phyloP scores from a whole-genome alignment of 1,140 invertebrate species.

The Teleogryllus occipitalis region DNA sequence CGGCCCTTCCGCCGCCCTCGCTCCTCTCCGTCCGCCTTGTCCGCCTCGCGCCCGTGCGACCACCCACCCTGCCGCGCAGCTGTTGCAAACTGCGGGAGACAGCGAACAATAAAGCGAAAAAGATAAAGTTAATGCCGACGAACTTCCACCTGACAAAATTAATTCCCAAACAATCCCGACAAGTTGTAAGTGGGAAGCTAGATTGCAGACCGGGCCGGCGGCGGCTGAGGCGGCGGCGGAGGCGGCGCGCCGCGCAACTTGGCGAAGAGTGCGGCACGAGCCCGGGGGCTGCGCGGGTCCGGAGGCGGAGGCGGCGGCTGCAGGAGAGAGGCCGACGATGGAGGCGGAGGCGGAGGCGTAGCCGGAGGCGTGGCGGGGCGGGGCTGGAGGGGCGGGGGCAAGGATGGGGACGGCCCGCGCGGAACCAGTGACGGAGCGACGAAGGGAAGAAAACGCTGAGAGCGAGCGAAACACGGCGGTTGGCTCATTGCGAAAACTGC shows the following conservation, averaged over 20 bases:
- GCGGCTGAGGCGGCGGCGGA: background rate
- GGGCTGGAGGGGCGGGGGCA: no score
- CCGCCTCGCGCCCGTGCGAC: no score
- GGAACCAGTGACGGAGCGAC: no score
- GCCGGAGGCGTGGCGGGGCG: background rate
- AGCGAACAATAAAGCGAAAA: background rate
- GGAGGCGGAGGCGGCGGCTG: background rate
- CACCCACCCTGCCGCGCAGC: background rate
- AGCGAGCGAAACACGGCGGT: no score
- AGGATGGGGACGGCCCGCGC: no score
- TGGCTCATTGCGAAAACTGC: no score
- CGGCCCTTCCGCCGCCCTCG: background rate
- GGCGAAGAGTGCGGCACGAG: background rate
- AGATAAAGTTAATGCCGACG: conserved; percentile 1
- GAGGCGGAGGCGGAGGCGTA: no score
- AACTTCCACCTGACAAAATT: conserved; percentile 4
- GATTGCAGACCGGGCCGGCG: background rate
- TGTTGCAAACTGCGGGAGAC: background rate
- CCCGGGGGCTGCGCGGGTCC: background rate
- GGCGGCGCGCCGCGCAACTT: background rate
- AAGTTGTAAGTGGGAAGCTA: conserved; percentile 4
- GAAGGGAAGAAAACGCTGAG: no score
- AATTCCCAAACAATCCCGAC: background rate
- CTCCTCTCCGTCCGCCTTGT: background rate
- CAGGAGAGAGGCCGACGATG: no score